Percentiles rank a stretch among this genome's conserved stretches.
Conservation (phyloP, 92 coral and sea anemone species). For the Montipora capitata region DNA sequence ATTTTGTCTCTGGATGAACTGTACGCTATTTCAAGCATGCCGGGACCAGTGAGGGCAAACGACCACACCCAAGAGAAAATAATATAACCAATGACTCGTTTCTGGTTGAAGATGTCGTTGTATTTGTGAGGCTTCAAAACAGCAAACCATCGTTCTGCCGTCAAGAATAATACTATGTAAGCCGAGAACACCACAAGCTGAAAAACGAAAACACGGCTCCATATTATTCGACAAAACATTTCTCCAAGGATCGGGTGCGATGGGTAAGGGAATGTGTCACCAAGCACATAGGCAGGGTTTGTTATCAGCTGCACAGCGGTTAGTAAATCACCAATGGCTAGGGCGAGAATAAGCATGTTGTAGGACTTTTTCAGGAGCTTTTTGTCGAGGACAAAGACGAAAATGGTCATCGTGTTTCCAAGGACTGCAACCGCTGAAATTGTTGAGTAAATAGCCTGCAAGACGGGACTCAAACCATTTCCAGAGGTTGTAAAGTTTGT, state of each 20-base stretch:
- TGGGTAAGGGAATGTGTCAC: conserved; percentile 55
- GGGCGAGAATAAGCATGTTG: conserved; percentile 16
- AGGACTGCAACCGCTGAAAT: conserved; percentile 32
- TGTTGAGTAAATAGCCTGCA: conserved; percentile 2
- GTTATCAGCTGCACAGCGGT: conserved; percentile 25
- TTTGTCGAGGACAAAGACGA: conserved; percentile 28
- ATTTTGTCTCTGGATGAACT: neutral
- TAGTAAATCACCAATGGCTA: conserved; percentile 39
- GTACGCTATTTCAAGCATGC: neutral
- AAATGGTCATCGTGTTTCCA: conserved; percentile 35
- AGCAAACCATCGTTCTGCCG: conserved; percentile 94
- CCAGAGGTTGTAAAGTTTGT: neutral
- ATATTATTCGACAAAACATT: conserved; percentile 80
- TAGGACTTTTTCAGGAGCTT: conserved; percentile 35
- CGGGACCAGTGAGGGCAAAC: conserved; percentile 29
- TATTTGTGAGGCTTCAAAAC: conserved; percentile 82
- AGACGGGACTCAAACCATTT: neutral
- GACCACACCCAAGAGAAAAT: conserved; percentile 74
- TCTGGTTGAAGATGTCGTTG: conserved; percentile 59
- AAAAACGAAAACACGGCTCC: conserved; percentile 79
- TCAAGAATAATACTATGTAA: conserved; percentile 77
- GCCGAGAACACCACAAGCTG: conserved; percentile 78
- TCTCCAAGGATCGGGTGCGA: conserved; percentile 48
- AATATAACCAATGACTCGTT: conserved; percentile 66
- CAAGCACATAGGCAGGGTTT: conserved; percentile 31